Base-by-base conservation (phyloP, 2,113 vertebrate genomes). In the Datnioides undecimradiatus region DNA sequence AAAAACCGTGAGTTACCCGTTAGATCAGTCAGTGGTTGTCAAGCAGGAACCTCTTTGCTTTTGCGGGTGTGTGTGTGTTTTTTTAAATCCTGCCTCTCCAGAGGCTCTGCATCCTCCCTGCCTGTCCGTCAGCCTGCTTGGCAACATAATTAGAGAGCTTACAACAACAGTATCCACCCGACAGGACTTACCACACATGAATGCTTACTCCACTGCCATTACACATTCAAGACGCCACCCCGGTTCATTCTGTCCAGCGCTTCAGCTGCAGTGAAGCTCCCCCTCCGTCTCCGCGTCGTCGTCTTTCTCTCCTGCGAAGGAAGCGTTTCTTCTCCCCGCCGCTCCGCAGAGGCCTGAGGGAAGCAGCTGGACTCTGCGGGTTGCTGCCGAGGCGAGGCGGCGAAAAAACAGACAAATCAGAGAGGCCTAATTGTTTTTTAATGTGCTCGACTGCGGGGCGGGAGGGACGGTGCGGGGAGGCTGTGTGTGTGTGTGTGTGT, bases 351-450 rank as follows among this genome's bases (percentile, higher is more conserved):
- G 81, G 83, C 80, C 46, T 41, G 60, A 76, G 82, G 41, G 80
- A 38, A 82, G 75, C 85, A 87, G 84, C 91, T 90, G 87, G 81
- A 82, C 81, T 87, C 87, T 45, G 76, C 31, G 48, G 80, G 85
- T 16, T 55, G 66, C 85, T 82, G 66, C 57, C 57, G 69, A 83
- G 67, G 46, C 65, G 31, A 76, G 58, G 43, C 34, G 52, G 71
- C 25, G 14, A 84, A 78, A 73, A 86, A 91, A 73, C 75, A 78
- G 89, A 90, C 84, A 87, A 87, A 92, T 88, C 82, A 86, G 85
- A 87, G 79, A 62, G 65, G 65, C 79, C 64, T 89, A 92, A 91
- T 85, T 88, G 89, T 88, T 88, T 92, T 93, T 90, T 93, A 93
- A 93, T 93, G 87, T 62, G 76, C 82, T 79, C 29, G 2, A 59